Evolutionary conservation across 2,113 vertebrate genomes (phyloP).

Genomic region (Ailurus styani): DNA sequence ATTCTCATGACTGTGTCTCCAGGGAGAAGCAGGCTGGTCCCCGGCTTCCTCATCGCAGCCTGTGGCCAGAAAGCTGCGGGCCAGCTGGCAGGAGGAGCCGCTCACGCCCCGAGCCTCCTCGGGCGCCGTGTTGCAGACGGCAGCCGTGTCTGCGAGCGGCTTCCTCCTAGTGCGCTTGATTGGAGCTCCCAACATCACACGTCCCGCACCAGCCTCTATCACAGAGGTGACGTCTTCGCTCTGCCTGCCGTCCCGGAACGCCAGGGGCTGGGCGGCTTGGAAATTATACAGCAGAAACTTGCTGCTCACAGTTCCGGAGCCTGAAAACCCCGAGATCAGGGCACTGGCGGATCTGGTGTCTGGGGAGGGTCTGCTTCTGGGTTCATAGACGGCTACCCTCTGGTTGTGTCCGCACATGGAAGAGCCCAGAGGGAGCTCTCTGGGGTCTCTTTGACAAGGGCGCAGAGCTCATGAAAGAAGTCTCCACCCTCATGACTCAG

Average conservation of each 20-base stretch:
- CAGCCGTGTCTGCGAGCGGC: neutral
- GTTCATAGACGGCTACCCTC: neutral
- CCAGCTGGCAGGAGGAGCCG: neutral
- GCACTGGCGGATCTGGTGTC: neutral
- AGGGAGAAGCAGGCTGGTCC: neutral
- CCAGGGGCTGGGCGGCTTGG: neutral
- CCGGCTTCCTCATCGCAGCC: neutral
- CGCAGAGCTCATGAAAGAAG: neutral
- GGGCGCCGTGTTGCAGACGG: neutral
- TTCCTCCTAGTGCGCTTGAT: neutral
- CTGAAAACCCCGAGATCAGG: neutral
- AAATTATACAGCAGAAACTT: neutral
- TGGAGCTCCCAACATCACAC: neutral
- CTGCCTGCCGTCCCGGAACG: neutral
- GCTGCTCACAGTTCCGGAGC: neutral
- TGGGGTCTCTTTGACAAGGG: neutral
- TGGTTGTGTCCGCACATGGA: neutral
- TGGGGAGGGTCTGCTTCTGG: neutral
- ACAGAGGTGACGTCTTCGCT: neutral
- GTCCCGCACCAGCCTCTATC: no score
- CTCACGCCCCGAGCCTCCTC: fast-evolving
- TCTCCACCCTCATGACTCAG: no score
- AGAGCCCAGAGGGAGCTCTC: neutral
- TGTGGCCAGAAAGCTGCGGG: neutral
- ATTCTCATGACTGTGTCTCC: neutral